These are phyloP conservation scores for Philopotamus ludificatus DNA, from an alignment of 1,140 invertebrate species.

Conservation along the genomic window DNA sequence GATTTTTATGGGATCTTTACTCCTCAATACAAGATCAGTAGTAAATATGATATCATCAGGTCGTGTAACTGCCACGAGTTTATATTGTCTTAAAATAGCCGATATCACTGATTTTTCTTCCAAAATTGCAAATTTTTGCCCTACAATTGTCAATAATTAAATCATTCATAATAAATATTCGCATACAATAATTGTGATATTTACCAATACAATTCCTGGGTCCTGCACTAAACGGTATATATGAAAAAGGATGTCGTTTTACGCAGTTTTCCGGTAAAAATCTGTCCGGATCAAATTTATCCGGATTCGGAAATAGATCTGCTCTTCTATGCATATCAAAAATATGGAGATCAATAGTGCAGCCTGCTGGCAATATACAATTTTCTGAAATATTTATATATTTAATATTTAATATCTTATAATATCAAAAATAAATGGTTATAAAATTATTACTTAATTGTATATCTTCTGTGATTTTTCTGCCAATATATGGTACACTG, in stretches of 20 bases:
- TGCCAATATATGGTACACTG: constrained; percentile 60
- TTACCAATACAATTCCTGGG: constrained; percentile 41
- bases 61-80: constrained; percentile 56
- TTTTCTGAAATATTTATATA: constrained; percentile 21
- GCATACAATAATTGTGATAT: not conserved
- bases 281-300: constrained; percentile 37
- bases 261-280: constrained; percentile 32
- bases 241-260: constrained; percentile 38
- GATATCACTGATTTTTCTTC: constrained; percentile 70
- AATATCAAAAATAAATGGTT: not conserved
- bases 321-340: constrained; percentile 29
- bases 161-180: too few species aligned
- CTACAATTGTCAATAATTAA: too few species aligned
- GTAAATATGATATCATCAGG: constrained; percentile 56
- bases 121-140: constrained; percentile 71
- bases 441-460: constrained; percentile 44
- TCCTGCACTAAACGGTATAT: constrained; percentile 39
- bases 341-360: constrained; percentile 22
- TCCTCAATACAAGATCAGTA: constrained; percentile 59
- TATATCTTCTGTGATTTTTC: constrained; percentile 50
- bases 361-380: constrained; percentile 18
- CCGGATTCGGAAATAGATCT: constrained; percentile 29
- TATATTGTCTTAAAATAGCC: constrained; percentile 63
- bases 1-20: constrained; percentile 50
- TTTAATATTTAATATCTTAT: not conserved